Percentiles rank a stretch among this genome's conserved stretches.
Conservation (phyloP, 2,888 invertebrate genomes). For the Ormyrus labotus region DNA sequence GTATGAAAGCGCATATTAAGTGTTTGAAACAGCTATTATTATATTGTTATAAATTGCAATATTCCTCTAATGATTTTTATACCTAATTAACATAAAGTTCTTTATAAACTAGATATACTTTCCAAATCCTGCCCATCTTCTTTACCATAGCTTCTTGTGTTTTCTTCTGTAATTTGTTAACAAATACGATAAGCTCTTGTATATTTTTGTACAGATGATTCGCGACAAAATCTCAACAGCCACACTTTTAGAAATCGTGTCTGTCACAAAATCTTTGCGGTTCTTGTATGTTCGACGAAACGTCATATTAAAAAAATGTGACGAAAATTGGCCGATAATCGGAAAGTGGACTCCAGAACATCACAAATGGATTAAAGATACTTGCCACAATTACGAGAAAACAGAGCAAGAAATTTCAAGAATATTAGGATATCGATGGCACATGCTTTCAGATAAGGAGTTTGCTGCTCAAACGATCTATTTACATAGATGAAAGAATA, state of each 20-base stretch:
- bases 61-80: too few species aligned
- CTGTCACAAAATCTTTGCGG: conserved; percentile 80
- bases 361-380: conserved; percentile 81
- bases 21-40: too few species aligned
- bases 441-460: conserved; percentile 81
- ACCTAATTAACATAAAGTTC: too few species aligned
- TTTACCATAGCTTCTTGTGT: too few species aligned
- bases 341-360: conserved; percentile 83
- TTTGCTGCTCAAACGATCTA: conserved; percentile 78
- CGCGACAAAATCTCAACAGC: conserved; percentile 87
- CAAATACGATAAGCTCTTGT: conserved; percentile 2
- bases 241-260: conserved; percentile 84
- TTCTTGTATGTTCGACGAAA: conserved; percentile 83
- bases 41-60: too few species aligned
- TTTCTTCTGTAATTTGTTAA: too few species aligned
- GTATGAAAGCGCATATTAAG: too few species aligned
- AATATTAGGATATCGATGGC: conserved; percentile 83
- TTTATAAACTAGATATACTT: too few species aligned
- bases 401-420: conserved; percentile 84
- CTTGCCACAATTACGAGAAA: conserved; percentile 80
- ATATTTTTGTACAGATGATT: conserved; percentile 77
- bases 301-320: conserved; percentile 83
- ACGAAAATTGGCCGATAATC: conserved; percentile 81
- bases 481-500: conserved; percentile 65
- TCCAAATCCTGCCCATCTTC: too few species aligned